Evolutionary conservation across 2,888 invertebrate genomes (phyloP).

Genomic region (Caenorhabditis sp.): DNA sequence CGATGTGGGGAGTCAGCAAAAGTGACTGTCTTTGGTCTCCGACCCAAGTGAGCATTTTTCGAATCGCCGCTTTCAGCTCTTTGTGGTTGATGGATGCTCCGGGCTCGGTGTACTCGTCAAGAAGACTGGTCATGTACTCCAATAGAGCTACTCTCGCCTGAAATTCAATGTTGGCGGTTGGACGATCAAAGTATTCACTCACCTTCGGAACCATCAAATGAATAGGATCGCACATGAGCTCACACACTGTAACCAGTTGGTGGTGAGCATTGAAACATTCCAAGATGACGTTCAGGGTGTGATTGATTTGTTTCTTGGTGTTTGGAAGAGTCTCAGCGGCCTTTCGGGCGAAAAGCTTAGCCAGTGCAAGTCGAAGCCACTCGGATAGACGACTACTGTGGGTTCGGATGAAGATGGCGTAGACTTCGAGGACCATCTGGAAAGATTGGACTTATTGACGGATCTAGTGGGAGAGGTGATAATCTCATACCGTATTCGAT

Average conservation of each 20-base stretch:
- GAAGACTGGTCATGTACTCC: slow-evolving; percentile 56
- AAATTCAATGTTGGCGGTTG: slow-evolving; percentile 4
- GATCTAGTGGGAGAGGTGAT: no score
- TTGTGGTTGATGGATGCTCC: slow-evolving; percentile 42
- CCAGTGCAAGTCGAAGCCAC: slow-evolving; percentile 52
- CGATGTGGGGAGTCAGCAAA: slow-evolving; percentile 46
- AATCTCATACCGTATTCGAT: slow-evolving; percentile 27
- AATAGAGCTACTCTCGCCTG: slow-evolving; percentile 54
- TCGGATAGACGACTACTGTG: slow-evolving; percentile 44
- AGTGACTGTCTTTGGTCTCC: slow-evolving; percentile 38
- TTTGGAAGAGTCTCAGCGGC: slow-evolving; percentile 47
- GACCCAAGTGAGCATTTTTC: slow-evolving; percentile 56
- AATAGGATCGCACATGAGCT: slow-evolving; percentile 62
- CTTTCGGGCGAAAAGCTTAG: slow-evolving; percentile 52
- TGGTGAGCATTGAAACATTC: slow-evolving; percentile 57
- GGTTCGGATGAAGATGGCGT: slow-evolving; percentile 51
- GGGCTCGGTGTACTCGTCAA: slow-evolving; percentile 48
- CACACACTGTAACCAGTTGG: slow-evolving; percentile 60
- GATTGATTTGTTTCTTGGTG: slow-evolving; percentile 46
- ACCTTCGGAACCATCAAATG: slow-evolving; percentile 60
- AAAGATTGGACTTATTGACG: not conserved
- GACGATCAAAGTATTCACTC: not conserved
- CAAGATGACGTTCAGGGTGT: slow-evolving; percentile 48
- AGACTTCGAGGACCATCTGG: slow-evolving; percentile 50
- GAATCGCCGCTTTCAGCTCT: slow-evolving; percentile 41